Evolutionary conservation across 2,888 invertebrate species (phyloP).

Genomic region (Brachyopa scutellaris): DNA sequence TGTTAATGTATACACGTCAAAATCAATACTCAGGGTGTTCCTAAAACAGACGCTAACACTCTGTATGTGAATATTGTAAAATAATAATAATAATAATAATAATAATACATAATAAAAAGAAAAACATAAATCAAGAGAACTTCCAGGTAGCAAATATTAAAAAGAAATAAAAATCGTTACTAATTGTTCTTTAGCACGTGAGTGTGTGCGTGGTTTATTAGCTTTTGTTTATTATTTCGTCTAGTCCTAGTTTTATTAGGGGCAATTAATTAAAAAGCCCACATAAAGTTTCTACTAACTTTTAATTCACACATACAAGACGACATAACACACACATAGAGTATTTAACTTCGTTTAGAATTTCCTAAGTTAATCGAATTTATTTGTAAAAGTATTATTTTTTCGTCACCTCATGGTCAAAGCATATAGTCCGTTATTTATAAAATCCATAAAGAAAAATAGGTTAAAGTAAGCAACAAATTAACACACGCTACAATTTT

Average conservation of each 20-base stretch:
- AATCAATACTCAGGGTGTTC: slow-evolving; percentile 55
- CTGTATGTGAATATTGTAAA: slow-evolving; percentile 66
- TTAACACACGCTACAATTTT: background rate
- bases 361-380: slow-evolving; percentile 31
- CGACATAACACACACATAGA: background rate
- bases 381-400: slow-evolving; percentile 61
- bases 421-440: slow-evolving; percentile 32
- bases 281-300: slow-evolving; percentile 23
- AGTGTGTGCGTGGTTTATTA: slow-evolving; percentile 44
- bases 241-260: slow-evolving; percentile 57
- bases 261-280: slow-evolving; percentile 25
- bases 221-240: slow-evolving; percentile 28
- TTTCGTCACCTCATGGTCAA: slow-evolving; percentile 27
- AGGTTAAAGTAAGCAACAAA: slow-evolving; percentile 10
- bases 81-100: slow-evolving; percentile 34
- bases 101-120: slow-evolving; percentile 32
- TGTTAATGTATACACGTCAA: slow-evolving; percentile 26
- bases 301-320: slow-evolving; percentile 9
- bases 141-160: slow-evolving; percentile 66
- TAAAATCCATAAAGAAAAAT: slow-evolving; percentile 5
- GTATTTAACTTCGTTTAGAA: background rate
- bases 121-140: slow-evolving; percentile 55
- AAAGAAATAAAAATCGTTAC: slow-evolving; percentile 34
- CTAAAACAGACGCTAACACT: slow-evolving; percentile 45
- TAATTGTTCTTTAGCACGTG: slow-evolving; percentile 45